Evolutionary conservation across 2,888 invertebrate genomes (phyloP), one percentile per base, ranked within the genome.

Genomic region (Proisotoma minuta): DNA sequence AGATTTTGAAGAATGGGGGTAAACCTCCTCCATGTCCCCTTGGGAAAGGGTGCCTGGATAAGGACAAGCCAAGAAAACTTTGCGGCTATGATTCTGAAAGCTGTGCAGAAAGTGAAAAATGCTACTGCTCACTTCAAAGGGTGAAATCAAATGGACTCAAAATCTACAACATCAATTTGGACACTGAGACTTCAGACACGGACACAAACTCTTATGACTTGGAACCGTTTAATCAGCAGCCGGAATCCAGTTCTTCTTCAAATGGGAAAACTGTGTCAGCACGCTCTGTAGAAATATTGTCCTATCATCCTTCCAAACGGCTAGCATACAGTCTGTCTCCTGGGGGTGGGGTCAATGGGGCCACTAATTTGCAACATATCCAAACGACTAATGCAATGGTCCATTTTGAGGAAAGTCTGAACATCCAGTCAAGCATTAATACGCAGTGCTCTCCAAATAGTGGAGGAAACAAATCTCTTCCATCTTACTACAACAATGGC

Each of bases 51-150:
- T 49, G 49, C n/a, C 39, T 43, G 22, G 40, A 18, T 53, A 49
- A 15, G 22, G 48, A 47, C 27, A 60, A 58, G 29, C 52, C 68
- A 4, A 63, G 78, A 1, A 80, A 81, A 2, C 85, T 83, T 75
- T 92, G 91, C 75, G 87, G 86, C 18, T 89, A 88, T 76, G 89
- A 89, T 75, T 89, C 91, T 0, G 91, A 92, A 76, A 90, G 89
- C 75, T 93, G 92, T 75, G 84, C 88, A 0, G 76, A 75, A 53
- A 76, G 75, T 63, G 76, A 76, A 57, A 75, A 75, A 59, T 76
- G 76, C 62, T 76, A 76, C 65, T 76, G 76, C 60, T 76, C 76
- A 12, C 65, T 76, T 27, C 72, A 75, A 59, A 57, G 73, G 4
- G 65, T 74, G 49, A 73, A 73, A 52, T 71, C 74, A 15, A 74